phyloP scores from a whole-genome alignment of 64 coral and sea anemone species.

The Catalaphyllia jardinei region DNA sequence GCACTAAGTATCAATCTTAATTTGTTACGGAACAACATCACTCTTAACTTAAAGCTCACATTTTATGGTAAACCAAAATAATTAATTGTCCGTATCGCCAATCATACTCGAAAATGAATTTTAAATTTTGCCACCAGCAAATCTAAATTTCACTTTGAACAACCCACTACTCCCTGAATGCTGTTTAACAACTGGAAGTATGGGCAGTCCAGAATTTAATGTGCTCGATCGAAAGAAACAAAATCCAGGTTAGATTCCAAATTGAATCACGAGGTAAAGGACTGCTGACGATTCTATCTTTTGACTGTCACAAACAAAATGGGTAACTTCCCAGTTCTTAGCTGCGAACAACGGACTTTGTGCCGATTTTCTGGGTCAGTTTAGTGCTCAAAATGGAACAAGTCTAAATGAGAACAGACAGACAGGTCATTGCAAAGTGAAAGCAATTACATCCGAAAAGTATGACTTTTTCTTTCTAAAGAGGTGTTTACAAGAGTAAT shows the following conservation, averaged over 20 bases:
- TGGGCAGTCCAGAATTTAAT: neutral
- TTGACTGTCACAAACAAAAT: neutral
- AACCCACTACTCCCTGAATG: neutral
- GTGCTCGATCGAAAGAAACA: too few species aligned
- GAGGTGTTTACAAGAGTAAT: neutral
- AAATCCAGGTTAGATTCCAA: too few species aligned
- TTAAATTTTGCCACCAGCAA: conserved; percentile 9
- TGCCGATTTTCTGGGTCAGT: neutral
- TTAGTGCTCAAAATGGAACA: neutral
- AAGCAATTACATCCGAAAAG: neutral
- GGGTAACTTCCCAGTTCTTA: neutral
- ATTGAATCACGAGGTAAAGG: too few species aligned
- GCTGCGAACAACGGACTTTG: neutral
- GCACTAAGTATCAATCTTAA: too few species aligned
- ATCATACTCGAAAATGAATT: neutral
- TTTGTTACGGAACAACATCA: neutral
- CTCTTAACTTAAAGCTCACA: neutral
- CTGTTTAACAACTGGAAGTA: neutral
- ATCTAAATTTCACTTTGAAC: neutral
- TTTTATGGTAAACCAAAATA: neutral
- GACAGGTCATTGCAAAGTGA: neutral
- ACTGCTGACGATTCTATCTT: neutral
- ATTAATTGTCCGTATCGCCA: neutral
- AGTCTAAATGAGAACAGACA: neutral
- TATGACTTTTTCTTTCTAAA: neutral